Conservation (phyloP, 2,113 vertebrate species). For the Aepyceros melampus region DNA sequence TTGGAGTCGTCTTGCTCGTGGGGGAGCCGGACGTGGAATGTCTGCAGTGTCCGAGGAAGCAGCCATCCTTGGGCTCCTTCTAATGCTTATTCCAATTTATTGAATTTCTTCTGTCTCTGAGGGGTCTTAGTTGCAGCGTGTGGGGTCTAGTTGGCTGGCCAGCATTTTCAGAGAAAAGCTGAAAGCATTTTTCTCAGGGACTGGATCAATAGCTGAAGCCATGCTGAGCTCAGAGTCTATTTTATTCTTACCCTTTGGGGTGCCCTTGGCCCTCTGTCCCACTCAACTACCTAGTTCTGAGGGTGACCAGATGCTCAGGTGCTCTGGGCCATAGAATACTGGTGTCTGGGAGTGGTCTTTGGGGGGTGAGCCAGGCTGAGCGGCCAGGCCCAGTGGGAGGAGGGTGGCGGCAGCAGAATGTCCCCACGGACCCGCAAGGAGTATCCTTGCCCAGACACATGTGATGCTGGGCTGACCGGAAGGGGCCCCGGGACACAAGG, state of each 20-base stretch:
- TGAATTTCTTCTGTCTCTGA: background rate
- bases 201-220: background rate
- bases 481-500: background rate
- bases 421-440: rapidly evolving
- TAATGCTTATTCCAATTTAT: background rate
- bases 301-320: background rate
- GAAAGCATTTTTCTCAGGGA: background rate
- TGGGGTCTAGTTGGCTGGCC: background rate
- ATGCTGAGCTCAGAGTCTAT: no score
- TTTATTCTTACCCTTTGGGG: background rate
- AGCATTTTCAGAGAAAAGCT: no score
- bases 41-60: background rate
- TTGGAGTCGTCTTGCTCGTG: background rate
- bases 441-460: rapidly evolving
- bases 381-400: no score
- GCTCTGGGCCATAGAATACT: background rate
- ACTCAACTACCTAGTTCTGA: background rate
- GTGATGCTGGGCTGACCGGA: background rate
- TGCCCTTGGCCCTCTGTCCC: rapidly evolving
- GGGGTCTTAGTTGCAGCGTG: background rate
- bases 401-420: rapidly evolving
- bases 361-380: background rate
- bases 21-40: rapidly evolving
- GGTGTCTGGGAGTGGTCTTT: rapidly evolving
- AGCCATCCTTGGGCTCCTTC: background rate